Conservation (phyloP, 2,888 invertebrate species). For the Rhyacophila evoluta region DNA sequence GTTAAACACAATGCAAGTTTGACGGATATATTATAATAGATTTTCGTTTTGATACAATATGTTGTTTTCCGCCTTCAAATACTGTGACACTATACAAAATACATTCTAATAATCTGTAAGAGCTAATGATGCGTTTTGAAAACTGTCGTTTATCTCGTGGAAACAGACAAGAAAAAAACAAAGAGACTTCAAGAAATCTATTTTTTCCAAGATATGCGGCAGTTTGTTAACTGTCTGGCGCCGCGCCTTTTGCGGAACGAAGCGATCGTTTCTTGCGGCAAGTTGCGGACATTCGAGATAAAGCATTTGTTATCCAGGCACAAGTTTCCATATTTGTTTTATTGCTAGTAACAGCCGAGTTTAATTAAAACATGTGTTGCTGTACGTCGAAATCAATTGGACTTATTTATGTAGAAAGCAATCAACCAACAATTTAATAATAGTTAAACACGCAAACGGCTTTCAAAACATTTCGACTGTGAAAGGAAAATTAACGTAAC, state of each 20-base stretch:
- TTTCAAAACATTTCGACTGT: too few relatives aligned
- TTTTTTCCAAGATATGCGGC: conserved; percentile 13
- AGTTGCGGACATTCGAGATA: not conserved
- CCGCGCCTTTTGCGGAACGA: not conserved
- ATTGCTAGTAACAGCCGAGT: not conserved
- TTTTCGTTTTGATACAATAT: too few relatives aligned
- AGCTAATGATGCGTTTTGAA: conserved; percentile 6
- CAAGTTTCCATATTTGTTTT: not conserved
- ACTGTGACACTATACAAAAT: not conserved
- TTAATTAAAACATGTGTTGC: conserved; percentile 13
- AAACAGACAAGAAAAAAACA: not conserved
- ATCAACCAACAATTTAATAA: too few relatives aligned
- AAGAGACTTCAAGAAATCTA: not conserved
- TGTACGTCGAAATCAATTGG: not conserved
- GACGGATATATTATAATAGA: too few relatives aligned
- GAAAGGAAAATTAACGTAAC: too few relatives aligned
- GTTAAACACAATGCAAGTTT: too few relatives aligned
- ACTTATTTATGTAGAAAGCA: too few relatives aligned
- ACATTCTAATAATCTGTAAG: not conserved
- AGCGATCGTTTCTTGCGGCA: not conserved
- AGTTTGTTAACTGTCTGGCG: conserved; percentile 2
- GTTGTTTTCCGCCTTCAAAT: not conserved
- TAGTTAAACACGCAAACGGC: too few relatives aligned
- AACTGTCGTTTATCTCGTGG: not conserved
- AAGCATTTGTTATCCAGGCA: conserved; percentile 3